Base-by-base conservation (phyloP, 1,140 invertebrate species). In the Pseudachorutes palmiensis region DNA sequence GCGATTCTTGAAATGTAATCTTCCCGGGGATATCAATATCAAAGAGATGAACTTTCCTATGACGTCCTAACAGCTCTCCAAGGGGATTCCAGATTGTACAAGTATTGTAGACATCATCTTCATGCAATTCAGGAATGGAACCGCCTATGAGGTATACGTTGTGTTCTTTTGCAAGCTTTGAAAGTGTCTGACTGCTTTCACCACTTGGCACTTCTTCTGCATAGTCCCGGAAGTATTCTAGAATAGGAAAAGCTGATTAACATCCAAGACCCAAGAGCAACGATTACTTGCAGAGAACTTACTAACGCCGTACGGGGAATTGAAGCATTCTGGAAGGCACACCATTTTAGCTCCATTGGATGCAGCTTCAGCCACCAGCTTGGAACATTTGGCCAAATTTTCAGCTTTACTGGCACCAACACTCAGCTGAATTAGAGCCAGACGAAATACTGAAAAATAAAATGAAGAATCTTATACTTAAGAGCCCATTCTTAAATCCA, bases 11-110 rank as follows among this genome's bases (percentile, higher is more conserved):
- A 75, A 97, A 96, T n/a, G 85, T 87, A 41, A 97, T 92, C 78
- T 91, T 91, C 28, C 87, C 90, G 59, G 92, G 91, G 62, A 97
- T 88, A 75, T 97, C 89, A 76, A 97, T 95, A 79, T 97, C 94
- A 79, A 97, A 97, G 31, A 98, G 82, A 81, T 98, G 95, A 75
- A 95, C 87, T 80, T 92, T 92, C 69, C 88, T 82, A 74, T 89
- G 85, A 74, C 85, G 85, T 0, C 82, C 85, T 59, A 91, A 79
- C 31, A 97, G 75, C 16, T 87, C 80, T 55, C 94, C 94, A 57
- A 84, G 77, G 0, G 87, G 86, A 74, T 86, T 85, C 88, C 90
- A 97, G 3, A 96, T 85, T 1, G 92, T 90, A 70, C 90, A 92
- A 0, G 94, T 96, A 76, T 98, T 98, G 75, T 88, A 97, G 12